Conservation (phyloP, 2,888 invertebrate genomes). For the Prosopocoilus inquinatus region DNA sequence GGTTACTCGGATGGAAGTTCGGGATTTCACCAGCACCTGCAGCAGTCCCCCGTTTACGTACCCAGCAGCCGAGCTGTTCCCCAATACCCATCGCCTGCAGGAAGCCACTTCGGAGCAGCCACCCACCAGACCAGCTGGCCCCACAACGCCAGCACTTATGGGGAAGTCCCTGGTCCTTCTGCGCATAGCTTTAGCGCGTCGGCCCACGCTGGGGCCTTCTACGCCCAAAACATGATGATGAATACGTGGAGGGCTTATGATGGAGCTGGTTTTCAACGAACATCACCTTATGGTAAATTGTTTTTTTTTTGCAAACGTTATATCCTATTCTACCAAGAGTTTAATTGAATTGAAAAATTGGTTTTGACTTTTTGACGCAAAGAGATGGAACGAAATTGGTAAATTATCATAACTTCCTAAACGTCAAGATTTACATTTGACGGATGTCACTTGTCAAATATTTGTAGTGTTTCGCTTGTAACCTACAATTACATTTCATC, state of each 20-base stretch:
- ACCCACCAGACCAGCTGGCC: slow-evolving; percentile 42
- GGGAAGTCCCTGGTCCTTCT: slow-evolving; percentile 47
- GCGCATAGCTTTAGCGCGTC: slow-evolving; percentile 52
- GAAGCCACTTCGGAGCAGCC: slow-evolving; percentile 41
- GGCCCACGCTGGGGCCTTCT: slow-evolving; percentile 60
- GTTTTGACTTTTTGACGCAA: too few relatives aligned
- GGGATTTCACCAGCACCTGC: slow-evolving; percentile 49
- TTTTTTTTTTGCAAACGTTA: too few relatives aligned
- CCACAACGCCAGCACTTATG: slow-evolving; percentile 43
- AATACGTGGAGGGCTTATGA: slow-evolving; percentile 75
- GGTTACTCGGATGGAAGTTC: slow-evolving; percentile 45
- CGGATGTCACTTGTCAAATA: too few relatives aligned
- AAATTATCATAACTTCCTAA: too few relatives aligned
- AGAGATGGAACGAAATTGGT: too few relatives aligned
- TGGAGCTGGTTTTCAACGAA: slow-evolving; percentile 71
- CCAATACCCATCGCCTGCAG: slow-evolving; percentile 51
- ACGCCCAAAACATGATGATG: slow-evolving; percentile 79
- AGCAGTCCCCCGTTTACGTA: slow-evolving; percentile 66
- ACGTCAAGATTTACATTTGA: too few relatives aligned
- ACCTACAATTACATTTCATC: too few relatives aligned
- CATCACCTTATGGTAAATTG: slow-evolving; percentile 73
- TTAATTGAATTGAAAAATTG: too few relatives aligned
- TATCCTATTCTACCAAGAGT: too few relatives aligned
- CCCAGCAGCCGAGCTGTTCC: slow-evolving; percentile 62
- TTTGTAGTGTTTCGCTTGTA: too few relatives aligned